Base-by-base conservation (phyloP, 2,113 vertebrate species). In the Albula goreensis region DNA sequence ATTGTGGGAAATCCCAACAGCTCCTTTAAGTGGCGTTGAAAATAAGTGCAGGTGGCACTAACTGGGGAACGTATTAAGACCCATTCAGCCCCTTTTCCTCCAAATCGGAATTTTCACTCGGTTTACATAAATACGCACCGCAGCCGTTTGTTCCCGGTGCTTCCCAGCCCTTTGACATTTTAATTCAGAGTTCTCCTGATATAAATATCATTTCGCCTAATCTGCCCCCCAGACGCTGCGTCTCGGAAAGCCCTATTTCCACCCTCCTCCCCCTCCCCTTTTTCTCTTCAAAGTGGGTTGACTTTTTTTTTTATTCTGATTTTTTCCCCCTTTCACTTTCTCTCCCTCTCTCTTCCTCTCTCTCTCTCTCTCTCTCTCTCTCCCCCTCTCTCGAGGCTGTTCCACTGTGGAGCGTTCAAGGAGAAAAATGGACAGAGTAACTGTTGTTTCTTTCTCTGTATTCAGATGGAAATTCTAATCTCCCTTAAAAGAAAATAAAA, bases 381-480 rank as follows among this genome's bases (percentile, higher is more conserved):
- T 90, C 88, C 85, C 86, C 80, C 53, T 80, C 85, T 83, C 89
- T 13, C 78, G 78, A 87, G 74, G 87, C 91, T 90, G 89, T 91
- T 92, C 88, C 92, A 84, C 87, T 93, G 91, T 89, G 86, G 90
- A 93, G 89, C 91, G 91, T 94, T 96, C 92, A 94, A 93, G 85
- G 92, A 93, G 90, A 93, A 93, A 95, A 95, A 95, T 94, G 90
- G 95, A 96, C 94, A 94, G 94, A 96, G 95, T 96, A 96, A 96
- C 94, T 96, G 93, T 96, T 97, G 94, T 97, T 97, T 97, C 94
- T 95, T 96, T 96, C 95, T 95, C 95, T 92, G 94, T 95, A 97
- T 98, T 98, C 96, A 97, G 93, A 97, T 99, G 97, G 97, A 97
- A 98, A 98, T 98, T 96, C 96, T 97, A 97, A 97, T 98, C 96